Conservation (phyloP, 2,888 invertebrate species). For the Smittia aterrima region DNA sequence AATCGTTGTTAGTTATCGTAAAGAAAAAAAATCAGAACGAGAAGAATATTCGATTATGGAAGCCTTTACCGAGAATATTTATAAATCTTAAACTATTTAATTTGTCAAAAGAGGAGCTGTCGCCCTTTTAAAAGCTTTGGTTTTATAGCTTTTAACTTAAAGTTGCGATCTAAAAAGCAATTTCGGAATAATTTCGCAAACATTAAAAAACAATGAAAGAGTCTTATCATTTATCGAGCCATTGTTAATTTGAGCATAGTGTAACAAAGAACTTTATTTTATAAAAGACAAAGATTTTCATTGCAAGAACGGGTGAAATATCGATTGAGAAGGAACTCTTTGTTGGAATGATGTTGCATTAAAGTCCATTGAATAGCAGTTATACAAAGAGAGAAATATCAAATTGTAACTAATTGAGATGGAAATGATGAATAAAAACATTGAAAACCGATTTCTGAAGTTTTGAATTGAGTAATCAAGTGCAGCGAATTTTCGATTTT, state of each 20-base stretch:
- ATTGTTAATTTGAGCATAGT: not conserved
- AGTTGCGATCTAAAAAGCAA: not conserved
- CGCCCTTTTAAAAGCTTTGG: conserved; percentile 17
- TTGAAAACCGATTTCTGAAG: too few relatives aligned
- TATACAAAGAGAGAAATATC: too few relatives aligned
- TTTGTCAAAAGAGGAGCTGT: not conserved
- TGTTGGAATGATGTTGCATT: too few relatives aligned
- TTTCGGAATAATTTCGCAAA: not conserved
- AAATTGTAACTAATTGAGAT: too few relatives aligned
- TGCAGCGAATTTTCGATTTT: too few relatives aligned
- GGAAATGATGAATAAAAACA: too few relatives aligned
- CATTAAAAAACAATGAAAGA: not conserved
- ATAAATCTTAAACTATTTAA: not conserved
- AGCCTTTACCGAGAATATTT: not conserved
- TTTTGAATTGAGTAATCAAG: too few relatives aligned
- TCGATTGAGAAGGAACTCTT: not conserved
- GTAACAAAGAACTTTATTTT: conserved; percentile 8
- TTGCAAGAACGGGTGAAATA: not conserved
- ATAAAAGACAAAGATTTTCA: conserved; percentile 17
- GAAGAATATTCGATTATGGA: not conserved
- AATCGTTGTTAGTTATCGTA: conserved; percentile 20
- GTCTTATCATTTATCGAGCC: too few relatives aligned
- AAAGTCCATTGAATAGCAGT: too few relatives aligned
- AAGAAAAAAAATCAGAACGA: not conserved
- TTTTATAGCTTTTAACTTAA: conserved; percentile 9